phyloP scores from a whole-genome alignment of 2,113 vertebrate genomes.

The Melanostigma gelatinosum region DNA sequence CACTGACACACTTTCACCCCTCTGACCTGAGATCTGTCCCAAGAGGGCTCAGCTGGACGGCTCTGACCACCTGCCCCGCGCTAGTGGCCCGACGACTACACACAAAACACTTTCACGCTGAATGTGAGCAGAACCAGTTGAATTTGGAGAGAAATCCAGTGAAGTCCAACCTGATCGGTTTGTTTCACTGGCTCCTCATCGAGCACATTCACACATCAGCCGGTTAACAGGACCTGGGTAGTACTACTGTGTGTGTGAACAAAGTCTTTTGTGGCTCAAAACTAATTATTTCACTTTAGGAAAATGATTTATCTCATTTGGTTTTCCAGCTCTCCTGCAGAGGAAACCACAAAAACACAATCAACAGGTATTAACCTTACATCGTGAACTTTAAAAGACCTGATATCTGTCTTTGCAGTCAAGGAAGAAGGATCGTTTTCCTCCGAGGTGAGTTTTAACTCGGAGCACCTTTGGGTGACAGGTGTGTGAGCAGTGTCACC shows the following conservation, averaged over 20 bases:
- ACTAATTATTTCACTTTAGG: neutral
- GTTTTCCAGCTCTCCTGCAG: neutral
- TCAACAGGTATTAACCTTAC: neutral
- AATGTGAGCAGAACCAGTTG: neutral
- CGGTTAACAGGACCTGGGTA: neutral
- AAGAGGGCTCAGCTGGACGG: constrained; percentile 60
- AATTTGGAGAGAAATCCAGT: neutral
- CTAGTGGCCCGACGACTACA: constrained; percentile 31
- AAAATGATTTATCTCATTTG: neutral
- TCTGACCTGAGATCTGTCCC: constrained; percentile 53
- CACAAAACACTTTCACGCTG: neutral
- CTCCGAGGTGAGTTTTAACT: constrained; percentile 10
- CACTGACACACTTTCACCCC: constrained; percentile 57
- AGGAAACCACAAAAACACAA: neutral
- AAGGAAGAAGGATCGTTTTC: constrained; percentile 3
- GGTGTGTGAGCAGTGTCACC: constrained; percentile 43
- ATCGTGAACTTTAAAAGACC: neutral
- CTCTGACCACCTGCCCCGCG: constrained; percentile 62
- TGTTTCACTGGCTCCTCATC: neutral
- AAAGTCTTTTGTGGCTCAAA: no score
- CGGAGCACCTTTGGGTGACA: constrained; percentile 28
- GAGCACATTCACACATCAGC: neutral
- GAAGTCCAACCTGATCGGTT: neutral
- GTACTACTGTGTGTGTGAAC: neutral
- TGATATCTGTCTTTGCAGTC: neutral